Percentiles rank a stretch among this genome's conserved stretches.
These are phyloP conservation scores for Syrrhaptes paradoxus DNA, from an alignment of 2,113 vertebrate genomes.

Conservation along the genomic window DNA sequence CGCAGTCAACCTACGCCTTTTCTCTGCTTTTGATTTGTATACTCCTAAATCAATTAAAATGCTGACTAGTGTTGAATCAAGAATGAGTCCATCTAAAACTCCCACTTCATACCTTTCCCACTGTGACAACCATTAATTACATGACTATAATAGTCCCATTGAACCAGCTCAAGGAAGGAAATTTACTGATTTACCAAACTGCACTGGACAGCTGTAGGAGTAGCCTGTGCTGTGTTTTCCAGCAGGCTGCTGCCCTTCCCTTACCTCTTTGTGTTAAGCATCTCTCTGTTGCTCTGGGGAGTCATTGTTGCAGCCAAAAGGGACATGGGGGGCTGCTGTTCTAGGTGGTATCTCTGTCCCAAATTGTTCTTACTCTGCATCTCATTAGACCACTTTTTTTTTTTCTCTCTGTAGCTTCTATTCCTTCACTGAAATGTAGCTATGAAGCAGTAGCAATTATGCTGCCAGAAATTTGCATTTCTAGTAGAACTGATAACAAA, in stretches of 20 bases:
- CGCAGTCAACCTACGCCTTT: not conserved
- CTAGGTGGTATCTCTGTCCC: not conserved
- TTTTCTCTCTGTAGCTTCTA: not conserved
- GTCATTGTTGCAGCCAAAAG: not conserved
- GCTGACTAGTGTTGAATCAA: not conserved
- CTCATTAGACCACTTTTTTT: not conserved
- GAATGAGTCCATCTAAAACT: not conserved
- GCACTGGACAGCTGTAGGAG: not conserved
- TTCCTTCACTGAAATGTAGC: not conserved
- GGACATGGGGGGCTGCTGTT: not conserved
- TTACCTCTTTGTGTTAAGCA: too few relatives aligned
- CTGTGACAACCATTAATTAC: not conserved
- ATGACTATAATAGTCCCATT: not conserved
- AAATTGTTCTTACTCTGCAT: not conserved
- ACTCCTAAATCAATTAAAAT: not conserved
- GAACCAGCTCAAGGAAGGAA: not conserved
- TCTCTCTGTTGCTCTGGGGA: not conserved
- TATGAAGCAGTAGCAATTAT: not conserved
- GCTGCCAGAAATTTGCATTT: not conserved
- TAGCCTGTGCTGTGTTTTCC: accelerated
- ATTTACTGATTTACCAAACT: not conserved
- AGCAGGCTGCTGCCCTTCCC: too few relatives aligned
- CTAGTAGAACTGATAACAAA: not conserved
- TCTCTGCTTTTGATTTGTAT: not conserved
- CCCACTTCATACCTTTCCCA: not conserved